Conservation (phyloP, 2,113 vertebrate species). For the Myotis lucifugus region DNA sequence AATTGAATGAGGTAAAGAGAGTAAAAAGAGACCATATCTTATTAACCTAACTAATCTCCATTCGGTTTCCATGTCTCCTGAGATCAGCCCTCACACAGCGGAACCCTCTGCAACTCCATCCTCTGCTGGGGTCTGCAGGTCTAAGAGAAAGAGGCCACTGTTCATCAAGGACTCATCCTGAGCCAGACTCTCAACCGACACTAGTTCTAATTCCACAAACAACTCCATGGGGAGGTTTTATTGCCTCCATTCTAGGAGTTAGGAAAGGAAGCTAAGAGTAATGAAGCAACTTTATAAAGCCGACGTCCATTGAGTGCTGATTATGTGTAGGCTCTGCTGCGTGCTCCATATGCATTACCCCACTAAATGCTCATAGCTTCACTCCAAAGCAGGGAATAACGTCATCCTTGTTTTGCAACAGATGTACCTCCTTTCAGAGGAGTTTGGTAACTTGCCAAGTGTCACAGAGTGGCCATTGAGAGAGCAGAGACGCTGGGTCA, state of each 20-base stretch:
- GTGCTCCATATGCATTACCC: accelerated
- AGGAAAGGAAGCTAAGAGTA: neutral
- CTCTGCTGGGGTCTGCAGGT: neutral
- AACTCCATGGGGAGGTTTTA: neutral
- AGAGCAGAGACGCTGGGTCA: neutral
- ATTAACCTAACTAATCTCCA: neutral
- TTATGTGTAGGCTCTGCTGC: accelerated
- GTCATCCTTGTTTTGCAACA: neutral
- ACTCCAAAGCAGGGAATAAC: neutral
- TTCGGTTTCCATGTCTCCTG: neutral
- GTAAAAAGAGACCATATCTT: neutral
- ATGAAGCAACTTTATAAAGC: neutral
- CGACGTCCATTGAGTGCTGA: neutral
- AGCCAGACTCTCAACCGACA: neutral
- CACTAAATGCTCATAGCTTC: neutral
- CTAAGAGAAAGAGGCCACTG: neutral
- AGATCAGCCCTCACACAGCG: neutral
- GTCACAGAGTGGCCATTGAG: neutral
- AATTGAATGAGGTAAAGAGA: neutral
- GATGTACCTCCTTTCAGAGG: neutral
- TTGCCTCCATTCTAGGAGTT: neutral
- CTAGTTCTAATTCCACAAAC: neutral
- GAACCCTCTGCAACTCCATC: neutral
- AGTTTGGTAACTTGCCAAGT: neutral
- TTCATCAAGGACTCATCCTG: neutral